Percentiles rank a stretch among this genome's conserved stretches.
Evolutionary conservation across 2,113 vertebrate species (phyloP).

Genomic region (Notarius quadriscutis): DNA sequence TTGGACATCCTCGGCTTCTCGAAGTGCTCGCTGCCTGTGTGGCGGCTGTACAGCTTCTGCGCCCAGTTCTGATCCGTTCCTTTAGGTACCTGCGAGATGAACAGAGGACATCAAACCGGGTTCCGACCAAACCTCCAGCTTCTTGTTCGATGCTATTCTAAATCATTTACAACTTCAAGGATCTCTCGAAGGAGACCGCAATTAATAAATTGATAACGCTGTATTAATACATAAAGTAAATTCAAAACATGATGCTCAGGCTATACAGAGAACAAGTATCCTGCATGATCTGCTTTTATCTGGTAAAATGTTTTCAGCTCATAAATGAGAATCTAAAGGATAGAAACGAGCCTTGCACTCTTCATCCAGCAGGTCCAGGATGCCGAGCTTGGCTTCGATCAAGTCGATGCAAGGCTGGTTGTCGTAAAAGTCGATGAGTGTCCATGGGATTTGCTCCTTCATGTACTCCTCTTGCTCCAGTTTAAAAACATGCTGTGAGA

Average conservation of each 20-base stretch:
- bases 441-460: constrained; percentile 95
- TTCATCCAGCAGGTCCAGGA: constrained; percentile 93
- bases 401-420: constrained; percentile 97
- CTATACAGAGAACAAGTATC: not conserved
- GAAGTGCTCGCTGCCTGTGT: constrained; percentile 79
- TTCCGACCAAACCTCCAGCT: not conserved
- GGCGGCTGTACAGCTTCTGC: constrained; percentile 83
- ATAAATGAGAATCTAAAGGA: not conserved
- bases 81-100: constrained; percentile 81
- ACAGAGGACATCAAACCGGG: not conserved
- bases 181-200: constrained; percentile 4
- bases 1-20: constrained; percentile 92
- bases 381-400: constrained; percentile 90
- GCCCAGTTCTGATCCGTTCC: constrained; percentile 90
- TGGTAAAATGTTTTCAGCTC: not conserved
- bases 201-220: constrained; percentile 12
- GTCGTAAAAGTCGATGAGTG: constrained; percentile 90
- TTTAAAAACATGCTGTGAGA: constrained; percentile 89
- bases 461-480: constrained; percentile 97
- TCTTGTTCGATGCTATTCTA: constrained; percentile 33
- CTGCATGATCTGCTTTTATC: not conserved
- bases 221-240: not conserved
- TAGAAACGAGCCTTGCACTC: constrained; percentile 86
- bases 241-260: not conserved
- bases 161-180: constrained; percentile 50